Base-by-base conservation (phyloP, 2,888 invertebrate species). In the Dasypolia templi region DNA sequence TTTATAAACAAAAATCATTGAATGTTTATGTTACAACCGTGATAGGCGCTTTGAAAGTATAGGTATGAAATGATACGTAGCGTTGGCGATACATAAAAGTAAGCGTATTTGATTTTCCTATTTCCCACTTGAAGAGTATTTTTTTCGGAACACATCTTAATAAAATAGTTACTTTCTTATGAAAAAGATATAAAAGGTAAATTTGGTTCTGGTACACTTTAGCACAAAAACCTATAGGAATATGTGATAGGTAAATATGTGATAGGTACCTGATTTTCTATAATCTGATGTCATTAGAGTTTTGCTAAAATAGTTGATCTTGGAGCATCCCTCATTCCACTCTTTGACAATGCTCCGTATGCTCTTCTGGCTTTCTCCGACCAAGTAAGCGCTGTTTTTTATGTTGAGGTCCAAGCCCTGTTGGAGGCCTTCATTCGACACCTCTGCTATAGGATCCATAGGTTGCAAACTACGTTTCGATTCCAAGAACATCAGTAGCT, bases 251-350 rank as follows among this genome's bases (percentile, higher is more conserved):
- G 9, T n/a, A n/a, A 72, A 29, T 17, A 73, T 26, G 19, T 4
- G 44, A n/a, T 32, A 49, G 12, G 6, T 72, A 77, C 77, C 58
- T 53, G 81, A 64, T 42, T 61, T 39, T 32, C 17, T 70, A 61
- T 22, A 51, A 92, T 93, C 91, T 80, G 89, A 86, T 29, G 87
- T 76, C 11, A 89, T 88, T 14, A 91, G 75, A 0, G 87, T 81
- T 35, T 85, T 87, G 6, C 84, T 73, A 1, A 92, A 63, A 73
- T 89, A 94, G 82, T 94, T 94, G 68, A 94, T 90, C 77, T 79
- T 92, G n/a, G 94, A 94, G 0, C 91, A 81, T 17, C 94, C 92
- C 2, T 29, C 26, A 53, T 89, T 11, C 92, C 92, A 93, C 0
- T 88, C 87, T 46, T 12, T 51, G 17, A 1, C 0, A 1, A 29